Base-by-base conservation (phyloP, 1,140 invertebrate species). In the Musca domestica region DNA sequence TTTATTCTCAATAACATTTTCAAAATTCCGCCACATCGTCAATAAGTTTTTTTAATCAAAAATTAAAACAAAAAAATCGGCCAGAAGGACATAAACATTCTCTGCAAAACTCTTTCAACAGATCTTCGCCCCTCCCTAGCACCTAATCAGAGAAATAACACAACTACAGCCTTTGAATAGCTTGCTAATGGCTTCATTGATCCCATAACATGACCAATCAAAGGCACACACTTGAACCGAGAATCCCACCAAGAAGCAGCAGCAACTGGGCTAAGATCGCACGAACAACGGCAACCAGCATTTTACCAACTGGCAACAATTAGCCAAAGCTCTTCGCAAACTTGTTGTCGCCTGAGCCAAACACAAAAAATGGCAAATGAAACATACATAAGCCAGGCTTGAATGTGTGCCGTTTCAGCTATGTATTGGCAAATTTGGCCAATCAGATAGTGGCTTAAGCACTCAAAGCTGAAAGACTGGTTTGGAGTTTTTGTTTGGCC, bases 161-260 rank as follows among this genome's bases (percentile, higher is more conserved):
- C n/a, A n/a, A n/a, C n/a, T n/a, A n/a, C n/a, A n/a, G n/a, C n/a
- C n/a, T n/a, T n/a, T n/a, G n/a, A n/a, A n/a, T 52, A 41, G 2
- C n/a, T 65, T 54, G 17, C 54, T 54, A 66, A 54, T 68, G 54
- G 58, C 25, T 51, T 61, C 20, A 68, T 63, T 63, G 63, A 68
- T 64, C 47, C 65, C 22, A 56, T 56, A 65, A 54, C n/a, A 65
- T 68, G 51, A 52, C 67, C 67, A 68, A 68, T 68, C 64, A 68
- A 64, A 68, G 56, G 34, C 67, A 61, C 67, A 61, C 56, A 61
- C 56, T 61, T 61, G 56, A 34, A 17, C 54, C 30, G 15, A 17
- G 25, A 65, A 65, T 49, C 27, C 47, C 22, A 51, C 46, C 23
- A 6, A 19, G 22, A 30, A n/a, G 48, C 47, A 27, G 22, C 64